A percentile compares a stretch with the other conserved stretches of the same genome.
Evolutionary conservation across 1,140 invertebrate species (phyloP).

Genomic region (Drosophila setifemur): DNA sequence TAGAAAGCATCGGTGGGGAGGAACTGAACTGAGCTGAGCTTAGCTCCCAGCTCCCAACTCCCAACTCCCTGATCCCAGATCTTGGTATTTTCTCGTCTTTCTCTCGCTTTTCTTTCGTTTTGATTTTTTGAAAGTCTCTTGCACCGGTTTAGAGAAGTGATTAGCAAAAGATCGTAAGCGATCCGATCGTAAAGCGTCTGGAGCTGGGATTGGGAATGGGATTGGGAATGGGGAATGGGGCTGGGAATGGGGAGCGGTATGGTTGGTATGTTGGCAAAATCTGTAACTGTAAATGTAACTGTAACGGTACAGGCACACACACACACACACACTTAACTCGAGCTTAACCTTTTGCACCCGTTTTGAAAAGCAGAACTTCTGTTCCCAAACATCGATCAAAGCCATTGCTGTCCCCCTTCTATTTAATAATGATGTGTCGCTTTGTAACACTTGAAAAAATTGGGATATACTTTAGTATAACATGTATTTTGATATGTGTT

Average conservation of each 20-base stretch:
- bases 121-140: conserved; percentile 62
- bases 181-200: no score
- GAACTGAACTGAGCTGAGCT: no score
- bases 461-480: no score
- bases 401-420: not conserved
- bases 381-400: conserved; percentile 24
- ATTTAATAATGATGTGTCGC: conserved; percentile 12
- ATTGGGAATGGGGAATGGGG: not conserved
- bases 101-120: conserved; percentile 15
- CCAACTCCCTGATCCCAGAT: no score
- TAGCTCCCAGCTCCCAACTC: conserved; percentile 5
- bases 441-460: not conserved
- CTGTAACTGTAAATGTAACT: conserved; percentile 25
- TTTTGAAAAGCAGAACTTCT: conserved; percentile 18
- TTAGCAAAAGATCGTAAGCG: conserved; percentile 48
- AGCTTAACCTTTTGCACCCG: conserved; percentile 31
- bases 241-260: not conserved
- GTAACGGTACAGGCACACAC: conserved; percentile 7
- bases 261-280: conserved; percentile 7
- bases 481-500: no score
- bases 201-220: not conserved
- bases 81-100: conserved; percentile 41
- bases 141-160: conserved; percentile 62
- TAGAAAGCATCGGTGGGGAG: conserved; percentile 45
- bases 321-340: not conserved